A percentile compares a stretch with the other conserved stretches of the same genome.
Conservation (phyloP, 2,888 invertebrate genomes). For the Amphipyra tragopoginis region DNA sequence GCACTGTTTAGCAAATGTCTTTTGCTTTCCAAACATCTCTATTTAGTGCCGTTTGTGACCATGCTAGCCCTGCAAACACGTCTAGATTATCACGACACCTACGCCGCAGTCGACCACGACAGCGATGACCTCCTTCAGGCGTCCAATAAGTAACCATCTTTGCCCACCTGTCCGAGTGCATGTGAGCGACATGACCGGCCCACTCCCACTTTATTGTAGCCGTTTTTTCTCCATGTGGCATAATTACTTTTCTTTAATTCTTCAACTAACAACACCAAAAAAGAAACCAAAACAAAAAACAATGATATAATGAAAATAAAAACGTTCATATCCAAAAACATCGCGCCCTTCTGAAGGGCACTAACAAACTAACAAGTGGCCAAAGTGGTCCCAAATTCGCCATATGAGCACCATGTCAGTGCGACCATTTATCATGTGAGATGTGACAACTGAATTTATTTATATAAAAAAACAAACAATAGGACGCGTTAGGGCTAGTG, state of each 20-base stretch:
- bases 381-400: slow-evolving; percentile 85
- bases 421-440: slow-evolving; percentile 84
- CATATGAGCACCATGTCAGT: slow-evolving; percentile 87
- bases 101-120: no score
- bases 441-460: slow-evolving; percentile 90
- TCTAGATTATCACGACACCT: no score
- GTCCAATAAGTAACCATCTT: no score
- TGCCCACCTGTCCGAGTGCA: no score
- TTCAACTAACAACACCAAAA: background rate
- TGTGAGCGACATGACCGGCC: no score
- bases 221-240: no score
- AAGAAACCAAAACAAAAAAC: slow-evolving; percentile 23
- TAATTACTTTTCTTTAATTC: background rate
- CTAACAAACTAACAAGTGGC: slow-evolving; percentile 78
- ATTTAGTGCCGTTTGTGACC: no score
- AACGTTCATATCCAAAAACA: slow-evolving; percentile 61
- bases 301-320: slow-evolving; percentile 23
- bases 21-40: no score
- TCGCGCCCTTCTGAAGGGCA: slow-evolving; percentile 67
- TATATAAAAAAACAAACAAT: slow-evolving; percentile 87
- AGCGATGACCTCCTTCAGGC: no score
- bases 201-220: no score
- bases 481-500: slow-evolving; percentile 73
- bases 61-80: no score
- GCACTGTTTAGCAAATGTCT: no score